These are phyloP conservation scores for Microchrysa polita DNA, from an alignment of 2,888 invertebrate genomes.

Conservation along the genomic window DNA sequence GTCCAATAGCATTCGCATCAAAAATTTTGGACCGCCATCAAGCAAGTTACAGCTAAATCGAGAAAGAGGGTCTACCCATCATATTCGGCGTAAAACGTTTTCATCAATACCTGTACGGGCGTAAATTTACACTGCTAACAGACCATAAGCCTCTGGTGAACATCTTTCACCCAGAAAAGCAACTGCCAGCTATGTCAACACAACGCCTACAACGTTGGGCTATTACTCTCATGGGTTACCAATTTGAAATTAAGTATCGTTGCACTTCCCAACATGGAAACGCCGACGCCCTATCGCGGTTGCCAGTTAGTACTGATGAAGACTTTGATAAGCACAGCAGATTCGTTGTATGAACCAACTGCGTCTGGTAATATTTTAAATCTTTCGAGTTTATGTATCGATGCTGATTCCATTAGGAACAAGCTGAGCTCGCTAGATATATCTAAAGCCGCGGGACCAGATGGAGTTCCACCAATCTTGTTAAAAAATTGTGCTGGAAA, in stretches of 20 bases:
- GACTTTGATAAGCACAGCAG: not conserved
- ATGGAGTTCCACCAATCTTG: too few species aligned
- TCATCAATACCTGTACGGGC: slow-evolving; percentile 45
- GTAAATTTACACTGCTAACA: slow-evolving; percentile 49
- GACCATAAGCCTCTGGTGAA: slow-evolving; percentile 43
- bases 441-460: too few species aligned
- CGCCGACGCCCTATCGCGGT: not conserved
- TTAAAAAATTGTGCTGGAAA: too few species aligned
- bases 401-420: too few species aligned
- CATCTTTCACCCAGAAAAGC: too few species aligned
- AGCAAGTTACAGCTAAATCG: slow-evolving; percentile 49
- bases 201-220: slow-evolving; percentile 50
- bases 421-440: too few species aligned
- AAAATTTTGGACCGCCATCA: slow-evolving; percentile 45
- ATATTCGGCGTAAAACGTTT: too few species aligned
- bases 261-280: slow-evolving; percentile 47
- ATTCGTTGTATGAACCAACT: too few species aligned
- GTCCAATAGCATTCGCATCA: slow-evolving; percentile 45
- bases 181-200: slow-evolving; percentile 48
- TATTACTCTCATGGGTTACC: slow-evolving; percentile 47
- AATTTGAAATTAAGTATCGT: slow-evolving; percentile 47
- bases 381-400: too few species aligned
- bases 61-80: slow-evolving; percentile 50
- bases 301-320: not conserved
- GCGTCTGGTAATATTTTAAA: too few species aligned